These are phyloP conservation scores for Mormyrus lacerda DNA, from an alignment of 2,113 vertebrate species.

Conservation along the genomic window DNA sequence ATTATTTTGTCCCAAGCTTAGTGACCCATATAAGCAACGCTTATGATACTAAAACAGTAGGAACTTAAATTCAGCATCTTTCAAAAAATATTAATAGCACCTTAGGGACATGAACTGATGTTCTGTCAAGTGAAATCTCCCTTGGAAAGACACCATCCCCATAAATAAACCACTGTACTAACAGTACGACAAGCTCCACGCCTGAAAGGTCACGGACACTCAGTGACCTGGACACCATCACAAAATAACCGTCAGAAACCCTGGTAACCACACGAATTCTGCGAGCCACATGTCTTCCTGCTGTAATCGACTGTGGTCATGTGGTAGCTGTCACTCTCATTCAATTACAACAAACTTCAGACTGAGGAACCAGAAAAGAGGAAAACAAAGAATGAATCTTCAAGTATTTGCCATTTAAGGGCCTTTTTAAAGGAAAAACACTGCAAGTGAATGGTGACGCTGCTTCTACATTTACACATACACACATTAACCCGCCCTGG, in stretches of 20 bases:
- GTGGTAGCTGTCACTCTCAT: slow-evolving; percentile 32
- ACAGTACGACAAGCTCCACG: background rate
- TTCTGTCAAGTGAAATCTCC: background rate
- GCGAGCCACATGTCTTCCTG: background rate
- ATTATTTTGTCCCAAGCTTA: background rate
- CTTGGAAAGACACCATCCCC: background rate
- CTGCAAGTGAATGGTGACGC: background rate
- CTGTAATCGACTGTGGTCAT: slow-evolving; percentile 25
- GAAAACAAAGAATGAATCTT: slow-evolving; percentile 14
- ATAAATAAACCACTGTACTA: background rate
- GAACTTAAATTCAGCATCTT: background rate
- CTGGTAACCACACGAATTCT: background rate
- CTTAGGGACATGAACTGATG: background rate
- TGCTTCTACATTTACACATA: background rate
- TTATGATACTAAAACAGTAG: background rate
- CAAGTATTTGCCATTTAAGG: slow-evolving; percentile 5
- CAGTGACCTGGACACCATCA: background rate
- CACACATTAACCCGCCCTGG: background rate
- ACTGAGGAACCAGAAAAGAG: background rate
- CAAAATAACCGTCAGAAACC: background rate
- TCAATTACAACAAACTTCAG: slow-evolving; percentile 34
- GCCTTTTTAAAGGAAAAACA: background rate
- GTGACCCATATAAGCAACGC: background rate
- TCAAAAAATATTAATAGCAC: background rate
- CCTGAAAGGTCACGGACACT: background rate